Percentiles rank a stretch among this genome's conserved stretches.
These are phyloP conservation scores for Troglohyphantes excavatus DNA, from an alignment of 2,888 invertebrate genomes.

Conservation along the genomic window DNA sequence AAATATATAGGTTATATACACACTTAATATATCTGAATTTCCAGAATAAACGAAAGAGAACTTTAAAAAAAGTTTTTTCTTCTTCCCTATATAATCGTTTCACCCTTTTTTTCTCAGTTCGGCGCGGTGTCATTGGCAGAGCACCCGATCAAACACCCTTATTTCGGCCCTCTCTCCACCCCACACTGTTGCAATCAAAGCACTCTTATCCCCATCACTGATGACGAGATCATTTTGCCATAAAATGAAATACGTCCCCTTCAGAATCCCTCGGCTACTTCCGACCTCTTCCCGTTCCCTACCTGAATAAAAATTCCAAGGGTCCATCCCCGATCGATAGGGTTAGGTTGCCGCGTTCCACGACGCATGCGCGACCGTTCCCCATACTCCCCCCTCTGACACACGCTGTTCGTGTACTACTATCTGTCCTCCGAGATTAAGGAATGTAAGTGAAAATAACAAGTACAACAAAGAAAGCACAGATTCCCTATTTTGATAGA, in stretches of 20 bases:
- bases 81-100: too few species aligned
- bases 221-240: slow-evolving; percentile 30
- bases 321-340: slow-evolving; percentile 45
- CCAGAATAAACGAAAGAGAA: too few species aligned
- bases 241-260: background rate
- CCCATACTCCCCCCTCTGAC: background rate
- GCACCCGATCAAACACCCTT: too few species aligned
- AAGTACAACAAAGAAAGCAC: background rate
- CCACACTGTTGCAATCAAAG: background rate
- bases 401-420: background rate
- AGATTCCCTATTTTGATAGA: background rate
- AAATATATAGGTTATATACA: too few species aligned
- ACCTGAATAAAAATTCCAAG: slow-evolving; percentile 51
- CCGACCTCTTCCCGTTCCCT: background rate
- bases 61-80: too few species aligned
- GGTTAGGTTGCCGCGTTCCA: background rate
- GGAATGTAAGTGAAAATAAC: background rate
- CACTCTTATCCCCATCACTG: slow-evolving; percentile 11
- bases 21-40: too few species aligned
- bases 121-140: too few species aligned
- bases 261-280: background rate
- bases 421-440: slow-evolving; percentile 1
- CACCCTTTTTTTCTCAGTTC: too few species aligned
- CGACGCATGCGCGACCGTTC: slow-evolving; percentile 30
- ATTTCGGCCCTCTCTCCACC: too few species aligned